Base-by-base conservation (phyloP, 2,888 invertebrate species). In the Hydraecia micacea region DNA sequence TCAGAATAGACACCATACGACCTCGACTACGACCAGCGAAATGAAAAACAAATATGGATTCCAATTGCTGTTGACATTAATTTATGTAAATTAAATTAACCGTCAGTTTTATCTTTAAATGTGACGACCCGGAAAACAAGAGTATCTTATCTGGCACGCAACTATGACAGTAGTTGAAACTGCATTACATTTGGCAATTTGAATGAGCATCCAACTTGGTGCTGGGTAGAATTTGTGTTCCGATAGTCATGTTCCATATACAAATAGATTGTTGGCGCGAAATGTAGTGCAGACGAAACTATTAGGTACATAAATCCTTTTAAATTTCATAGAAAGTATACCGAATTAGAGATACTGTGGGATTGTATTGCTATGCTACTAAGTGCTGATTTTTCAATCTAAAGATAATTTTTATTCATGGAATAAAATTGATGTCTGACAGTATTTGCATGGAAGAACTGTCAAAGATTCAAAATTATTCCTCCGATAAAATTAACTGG, bases 91-190 rank as follows among this genome's bases (percentile, higher is more conserved):
- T 86, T 67, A 80, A 83, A 74, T 79, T 68, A 83, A 78, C 39
- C 62, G 73, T 73, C 76, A 25, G 60, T 79, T 77, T 84, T 84
- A 86, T 88, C 83, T 81, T 75, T 55, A 80, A 83, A 78, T 73
- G 70, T 85, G 77, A 77, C 75, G 77, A 86, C 79, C 84, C 82
- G 86, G 89, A 88, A 88, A 75, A 80, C 79, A 36, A 62, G 62
- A 60, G 60, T 84, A 81, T 83, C 80, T 82, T 85, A 86, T 88
- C 88, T 80, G 9, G 25, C 79, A 79, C 79, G 65, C 75, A 68
- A 78, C 80, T 85, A 68, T 74, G 66, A 65, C 75, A 85, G 68
- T 73, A 80, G 71, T 79, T 81, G 58, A 77, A 80, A 74, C 77
- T 73, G 75, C 60, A 80, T 70, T 78, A 36, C 69, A 70, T 80